Evolutionary conservation across 2,113 vertebrate genomes (phyloP).

Genomic region (Phylloscopus trochiloides): DNA sequence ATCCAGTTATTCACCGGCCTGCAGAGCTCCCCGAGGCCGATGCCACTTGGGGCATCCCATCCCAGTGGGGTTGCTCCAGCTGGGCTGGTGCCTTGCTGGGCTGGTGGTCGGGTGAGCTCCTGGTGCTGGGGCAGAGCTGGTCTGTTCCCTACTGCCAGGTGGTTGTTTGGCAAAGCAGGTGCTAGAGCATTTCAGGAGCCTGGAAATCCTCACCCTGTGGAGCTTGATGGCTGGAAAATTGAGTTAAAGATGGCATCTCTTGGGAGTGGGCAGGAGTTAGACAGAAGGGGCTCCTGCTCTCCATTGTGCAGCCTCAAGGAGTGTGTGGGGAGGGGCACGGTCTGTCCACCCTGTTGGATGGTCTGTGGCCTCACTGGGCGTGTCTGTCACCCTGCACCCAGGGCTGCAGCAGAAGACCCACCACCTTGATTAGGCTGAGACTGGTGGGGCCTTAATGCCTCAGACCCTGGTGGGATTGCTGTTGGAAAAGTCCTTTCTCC

Average conservation of each 20-base stretch:
- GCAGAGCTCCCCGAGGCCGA: fast-evolving
- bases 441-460: not conserved
- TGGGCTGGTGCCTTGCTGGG: not conserved
- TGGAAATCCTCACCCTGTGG: not conserved
- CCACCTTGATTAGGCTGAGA: not conserved
- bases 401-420: not conserved
- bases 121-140: not conserved
- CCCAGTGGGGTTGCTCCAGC: fast-evolving
- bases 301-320: fast-evolving
- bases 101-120: fast-evolving
- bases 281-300: not conserved
- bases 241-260: not conserved
- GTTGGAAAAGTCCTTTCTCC: not conserved
- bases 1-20: not conserved
- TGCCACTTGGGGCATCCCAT: not conserved
- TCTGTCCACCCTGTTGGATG: not conserved
- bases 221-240: not conserved
- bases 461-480: not conserved
- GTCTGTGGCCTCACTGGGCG: fast-evolving
- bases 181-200: not conserved
- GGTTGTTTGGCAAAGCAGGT: fast-evolving
- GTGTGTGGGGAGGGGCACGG: fast-evolving
- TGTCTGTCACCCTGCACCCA: not conserved
- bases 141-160: fast-evolving
- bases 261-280: not conserved